Evolutionary conservation across 1,140 invertebrate genomes (phyloP).

Genomic region (Propsilocerus akamusi): DNA sequence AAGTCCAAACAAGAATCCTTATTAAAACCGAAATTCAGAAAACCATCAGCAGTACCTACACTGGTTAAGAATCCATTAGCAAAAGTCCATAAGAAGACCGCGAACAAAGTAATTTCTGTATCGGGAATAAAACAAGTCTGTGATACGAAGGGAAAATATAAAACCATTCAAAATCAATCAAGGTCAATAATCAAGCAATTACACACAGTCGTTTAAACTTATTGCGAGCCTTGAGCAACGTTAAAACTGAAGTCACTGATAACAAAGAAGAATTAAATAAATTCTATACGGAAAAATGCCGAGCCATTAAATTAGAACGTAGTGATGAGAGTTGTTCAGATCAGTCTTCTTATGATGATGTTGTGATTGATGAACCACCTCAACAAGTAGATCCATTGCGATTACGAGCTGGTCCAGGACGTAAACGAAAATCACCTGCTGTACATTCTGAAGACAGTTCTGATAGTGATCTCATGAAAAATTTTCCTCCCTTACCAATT

Average conservation of each 20-base stretch:
- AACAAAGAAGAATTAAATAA: too few relatives aligned
- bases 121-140: not conserved
- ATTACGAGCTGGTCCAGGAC: not conserved
- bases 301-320: not conserved
- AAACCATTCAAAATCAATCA: not conserved
- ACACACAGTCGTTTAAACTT: conserved; percentile 16
- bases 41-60: not conserved
- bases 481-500: not conserved
- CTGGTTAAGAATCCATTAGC: not conserved
- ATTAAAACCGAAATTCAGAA: conserved; percentile 1
- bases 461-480: not conserved
- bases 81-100: not conserved
- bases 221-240: conserved; percentile 16
- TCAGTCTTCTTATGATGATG: not conserved
- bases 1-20: not conserved
- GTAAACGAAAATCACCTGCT: conserved; percentile 1
- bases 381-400: not conserved
- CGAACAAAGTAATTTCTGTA: not conserved
- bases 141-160: not conserved
- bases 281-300: not conserved
- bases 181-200: not conserved
- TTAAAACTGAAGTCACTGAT: conserved; percentile 10
- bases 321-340: not conserved
- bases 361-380: not conserved
- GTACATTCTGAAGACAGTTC: not conserved